Evolutionary conservation across 2,797 vertebrate species (phyloP).

Genomic region (Glyptemys insculpta): DNA sequence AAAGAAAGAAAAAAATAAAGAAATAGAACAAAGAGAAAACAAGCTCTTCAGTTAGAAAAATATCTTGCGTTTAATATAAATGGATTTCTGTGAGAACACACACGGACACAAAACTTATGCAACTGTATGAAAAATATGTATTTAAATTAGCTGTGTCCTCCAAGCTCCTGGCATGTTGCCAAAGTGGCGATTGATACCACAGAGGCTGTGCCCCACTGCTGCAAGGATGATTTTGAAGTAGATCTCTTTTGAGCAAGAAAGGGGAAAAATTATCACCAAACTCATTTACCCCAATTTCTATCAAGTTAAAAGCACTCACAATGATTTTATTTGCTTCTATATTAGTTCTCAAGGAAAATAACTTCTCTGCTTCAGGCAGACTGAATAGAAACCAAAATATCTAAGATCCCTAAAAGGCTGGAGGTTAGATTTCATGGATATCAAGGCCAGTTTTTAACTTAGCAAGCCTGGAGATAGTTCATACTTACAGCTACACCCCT

Average conservation of each 20-base stretch:
- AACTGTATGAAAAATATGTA: accelerated
- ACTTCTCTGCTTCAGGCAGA: slow-evolving; percentile 49
- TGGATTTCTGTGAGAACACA: accelerated
- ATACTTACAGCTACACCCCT: slow-evolving; percentile 91
- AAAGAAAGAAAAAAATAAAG: neutral
- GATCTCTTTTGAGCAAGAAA: neutral
- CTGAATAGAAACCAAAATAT: neutral
- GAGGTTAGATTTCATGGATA: neutral
- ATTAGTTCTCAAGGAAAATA: slow-evolving; percentile 16
- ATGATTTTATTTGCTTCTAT: neutral
- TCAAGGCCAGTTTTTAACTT: slow-evolving; percentile 22
- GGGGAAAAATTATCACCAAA: neutral
- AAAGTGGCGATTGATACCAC: neutral
- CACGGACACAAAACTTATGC: accelerated
- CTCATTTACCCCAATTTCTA: slow-evolving; percentile 11
- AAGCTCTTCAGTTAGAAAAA: neutral
- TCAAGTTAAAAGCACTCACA: slow-evolving; percentile 32
- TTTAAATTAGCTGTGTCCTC: accelerated
- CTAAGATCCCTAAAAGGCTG: neutral
- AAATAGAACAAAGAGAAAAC: neutral
- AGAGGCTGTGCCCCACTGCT: neutral
- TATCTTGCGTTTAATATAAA: accelerated
- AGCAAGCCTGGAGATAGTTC: slow-evolving; percentile 63
- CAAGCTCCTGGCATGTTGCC: neutral
- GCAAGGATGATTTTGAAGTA: neutral